A percentile compares a stretch with the other conserved stretches of the same genome.
phyloP scores from a whole-genome alignment of 1,140 invertebrate species.

The Scaptomyza hsui region DNA sequence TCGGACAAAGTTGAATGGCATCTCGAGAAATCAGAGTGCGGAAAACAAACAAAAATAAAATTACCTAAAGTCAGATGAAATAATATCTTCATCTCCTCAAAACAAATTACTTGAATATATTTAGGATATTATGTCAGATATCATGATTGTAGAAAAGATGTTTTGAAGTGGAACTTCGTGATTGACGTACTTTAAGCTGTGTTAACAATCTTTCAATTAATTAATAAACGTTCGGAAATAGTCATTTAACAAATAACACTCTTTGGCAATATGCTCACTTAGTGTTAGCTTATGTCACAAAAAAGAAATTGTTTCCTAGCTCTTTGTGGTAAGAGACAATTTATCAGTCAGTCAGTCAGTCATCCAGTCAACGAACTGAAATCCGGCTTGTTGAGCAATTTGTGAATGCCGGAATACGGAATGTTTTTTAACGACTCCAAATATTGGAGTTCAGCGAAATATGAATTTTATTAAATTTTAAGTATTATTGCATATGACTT shows the following conservation, averaged over 20 bases:
- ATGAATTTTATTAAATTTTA: too few relatives aligned
- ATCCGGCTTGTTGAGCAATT: not conserved
- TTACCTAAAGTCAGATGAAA: too few relatives aligned
- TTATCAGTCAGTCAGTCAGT: not conserved
- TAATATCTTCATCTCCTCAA: too few relatives aligned
- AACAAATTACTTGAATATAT: not conserved
- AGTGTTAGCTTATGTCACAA: not conserved
- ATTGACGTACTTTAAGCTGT: too few relatives aligned
- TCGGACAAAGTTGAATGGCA: conserved; percentile 42
- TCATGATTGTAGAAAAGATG: too few relatives aligned
- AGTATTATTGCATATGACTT: not conserved
- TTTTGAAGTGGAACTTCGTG: too few relatives aligned
- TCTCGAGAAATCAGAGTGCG: conserved; percentile 6
- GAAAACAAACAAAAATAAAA: not conserved
- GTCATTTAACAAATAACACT: not conserved
- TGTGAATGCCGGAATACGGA: not conserved
- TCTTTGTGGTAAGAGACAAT: not conserved
- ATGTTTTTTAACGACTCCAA: not conserved
- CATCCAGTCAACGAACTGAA: not conserved
- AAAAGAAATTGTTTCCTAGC: not conserved
- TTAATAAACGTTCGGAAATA: too few relatives aligned
- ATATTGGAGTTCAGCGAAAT: not conserved
- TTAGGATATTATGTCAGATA: too few relatives aligned
- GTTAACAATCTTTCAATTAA: too few relatives aligned
- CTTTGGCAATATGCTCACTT: not conserved